Conservation (phyloP, 2,888 invertebrate species). For the Epsilonema sp. region DNA sequence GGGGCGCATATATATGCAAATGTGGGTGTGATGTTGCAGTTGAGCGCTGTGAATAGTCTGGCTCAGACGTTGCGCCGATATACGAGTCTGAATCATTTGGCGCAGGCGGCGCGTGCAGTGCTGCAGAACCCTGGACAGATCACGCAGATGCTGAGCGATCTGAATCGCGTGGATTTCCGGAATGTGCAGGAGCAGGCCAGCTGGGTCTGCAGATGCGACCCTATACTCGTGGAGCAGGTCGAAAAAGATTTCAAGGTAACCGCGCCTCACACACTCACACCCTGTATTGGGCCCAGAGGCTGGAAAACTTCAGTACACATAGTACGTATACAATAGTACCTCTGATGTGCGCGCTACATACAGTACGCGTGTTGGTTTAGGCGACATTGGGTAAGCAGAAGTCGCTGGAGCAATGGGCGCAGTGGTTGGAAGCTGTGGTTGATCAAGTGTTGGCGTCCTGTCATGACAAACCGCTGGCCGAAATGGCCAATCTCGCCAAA, state of each 20-base stretch:
- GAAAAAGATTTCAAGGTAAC: conserved; percentile 62
- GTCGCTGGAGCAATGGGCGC: conserved; percentile 87
- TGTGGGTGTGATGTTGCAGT: no score
- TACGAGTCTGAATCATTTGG: conserved; percentile 88
- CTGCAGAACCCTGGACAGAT: conserved; percentile 84
- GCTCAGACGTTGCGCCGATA: conserved; percentile 83
- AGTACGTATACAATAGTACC: no score
- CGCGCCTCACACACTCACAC: conserved; percentile 22
- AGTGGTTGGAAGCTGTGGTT: conserved; percentile 85
- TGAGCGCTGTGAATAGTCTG: conserved; percentile 63
- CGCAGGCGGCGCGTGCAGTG: conserved; percentile 82
- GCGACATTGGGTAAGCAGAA: conserved; percentile 57
- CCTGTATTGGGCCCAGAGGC: background rate
- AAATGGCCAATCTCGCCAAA: conserved; percentile 61
- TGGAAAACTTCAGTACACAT: no score
- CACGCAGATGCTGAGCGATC: conserved; percentile 81
- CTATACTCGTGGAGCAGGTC: conserved; percentile 56
- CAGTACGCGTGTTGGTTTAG: no score
- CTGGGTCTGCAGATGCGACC: conserved; percentile 92
- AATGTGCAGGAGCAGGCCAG: conserved; percentile 76
- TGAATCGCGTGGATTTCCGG: conserved; percentile 90
- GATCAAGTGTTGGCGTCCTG: conserved; percentile 68
- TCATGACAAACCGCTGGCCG: conserved; percentile 39
- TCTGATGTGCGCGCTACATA: no score
- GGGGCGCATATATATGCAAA: no score